phyloP scores from a whole-genome alignment of 2,888 invertebrate genomes.

The Campoplex capitator region DNA sequence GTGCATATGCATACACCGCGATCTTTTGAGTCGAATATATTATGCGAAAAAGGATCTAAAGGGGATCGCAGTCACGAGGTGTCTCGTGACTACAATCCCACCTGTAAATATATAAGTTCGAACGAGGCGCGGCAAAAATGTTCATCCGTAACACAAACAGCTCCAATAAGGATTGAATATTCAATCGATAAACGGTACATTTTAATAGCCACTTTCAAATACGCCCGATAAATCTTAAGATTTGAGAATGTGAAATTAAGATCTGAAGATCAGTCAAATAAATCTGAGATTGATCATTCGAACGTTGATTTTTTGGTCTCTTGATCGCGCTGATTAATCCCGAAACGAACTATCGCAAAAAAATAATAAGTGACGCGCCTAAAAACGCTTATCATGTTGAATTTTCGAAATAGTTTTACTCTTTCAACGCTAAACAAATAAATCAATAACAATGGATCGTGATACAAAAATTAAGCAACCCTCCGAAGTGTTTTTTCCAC shows the following conservation, averaged over 20 bases:
- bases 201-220: constrained; percentile 5
- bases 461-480: not conserved
- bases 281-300: not conserved
- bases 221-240: not conserved
- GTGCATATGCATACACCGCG: not conserved
- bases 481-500: not conserved
- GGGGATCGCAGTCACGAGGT: constrained; percentile 57
- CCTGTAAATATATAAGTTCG: constrained; percentile 51
- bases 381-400: not conserved
- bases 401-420: not conserved
- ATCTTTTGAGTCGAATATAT: constrained; percentile 38
- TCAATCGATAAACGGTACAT: constrained; percentile 27
- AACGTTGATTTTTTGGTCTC: not conserved
- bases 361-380: no score
- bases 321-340: not conserved
- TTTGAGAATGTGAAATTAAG: not conserved
- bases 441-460: not conserved
- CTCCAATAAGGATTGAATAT: constrained; percentile 47
- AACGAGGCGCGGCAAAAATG: constrained; percentile 60
- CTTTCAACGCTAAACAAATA: not conserved
- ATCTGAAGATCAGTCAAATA: not conserved
- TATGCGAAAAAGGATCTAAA: constrained; percentile 68
- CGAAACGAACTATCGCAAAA: no score
- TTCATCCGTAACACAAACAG: constrained; percentile 41
- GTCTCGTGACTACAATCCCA: constrained; percentile 35